phyloP scores from a whole-genome alignment of 30 jellyfish, hydroid and myxozoan species.

The Mastigias papua region DNA sequence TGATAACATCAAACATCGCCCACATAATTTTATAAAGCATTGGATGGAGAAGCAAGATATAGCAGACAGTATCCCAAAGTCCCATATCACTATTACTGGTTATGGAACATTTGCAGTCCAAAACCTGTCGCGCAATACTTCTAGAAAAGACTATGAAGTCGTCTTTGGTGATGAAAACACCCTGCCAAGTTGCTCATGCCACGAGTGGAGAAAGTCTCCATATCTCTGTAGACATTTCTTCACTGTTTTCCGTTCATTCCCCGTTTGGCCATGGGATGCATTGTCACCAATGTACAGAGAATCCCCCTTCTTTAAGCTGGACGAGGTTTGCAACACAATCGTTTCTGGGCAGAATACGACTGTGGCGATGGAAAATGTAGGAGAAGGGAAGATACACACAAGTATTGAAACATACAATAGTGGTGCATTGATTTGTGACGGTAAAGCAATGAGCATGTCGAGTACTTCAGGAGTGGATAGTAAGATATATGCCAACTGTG shows the following conservation, averaged over 20 bases:
- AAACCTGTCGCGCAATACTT: not conserved
- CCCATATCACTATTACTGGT: not conserved
- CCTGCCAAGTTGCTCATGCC: constrained; percentile 61
- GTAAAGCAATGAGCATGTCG: no score
- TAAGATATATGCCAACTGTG: no score
- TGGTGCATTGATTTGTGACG: no score
- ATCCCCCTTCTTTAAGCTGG: no score
- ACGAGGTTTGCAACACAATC: no score
- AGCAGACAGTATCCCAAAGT: not conserved
- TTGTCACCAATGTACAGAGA: constrained; percentile 32
- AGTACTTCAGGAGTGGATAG: no score
- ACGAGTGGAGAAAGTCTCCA: constrained; percentile 48
- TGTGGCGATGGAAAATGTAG: no score
- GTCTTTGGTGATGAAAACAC: constrained; percentile 9
- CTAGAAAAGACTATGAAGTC: not conserved
- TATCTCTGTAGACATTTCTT: constrained; percentile 67
- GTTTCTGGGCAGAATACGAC: no score
- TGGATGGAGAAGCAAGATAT: not conserved
- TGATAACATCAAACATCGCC: not conserved
- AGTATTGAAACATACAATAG: no score
- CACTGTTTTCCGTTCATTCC: not conserved
- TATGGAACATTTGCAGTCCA: no score
- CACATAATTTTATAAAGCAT: not conserved
- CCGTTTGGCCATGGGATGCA: constrained; percentile 57
- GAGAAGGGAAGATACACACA: no score